phyloP scores from a whole-genome alignment of 2,888 invertebrate species.

The Leucania comma region DNA sequence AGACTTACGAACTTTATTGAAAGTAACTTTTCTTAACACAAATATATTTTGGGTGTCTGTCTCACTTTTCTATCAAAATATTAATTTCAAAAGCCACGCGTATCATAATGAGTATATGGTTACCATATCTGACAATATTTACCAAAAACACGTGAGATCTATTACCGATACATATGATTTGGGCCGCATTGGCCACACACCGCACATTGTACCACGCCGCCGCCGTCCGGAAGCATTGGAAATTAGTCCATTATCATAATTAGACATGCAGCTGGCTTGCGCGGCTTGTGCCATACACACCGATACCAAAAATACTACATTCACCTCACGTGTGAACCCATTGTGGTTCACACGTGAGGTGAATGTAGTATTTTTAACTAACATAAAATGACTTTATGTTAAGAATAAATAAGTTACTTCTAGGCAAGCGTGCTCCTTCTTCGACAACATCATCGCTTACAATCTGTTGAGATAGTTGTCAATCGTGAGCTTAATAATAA shows the following conservation, averaged over 20 bases:
- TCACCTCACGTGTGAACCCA: no score
- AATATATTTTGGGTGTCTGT: not conserved
- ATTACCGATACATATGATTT: slow-evolving; percentile 63
- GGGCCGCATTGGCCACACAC: slow-evolving; percentile 33
- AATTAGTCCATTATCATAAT: slow-evolving; percentile 81
- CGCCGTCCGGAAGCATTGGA: slow-evolving; percentile 71
- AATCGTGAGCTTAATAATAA: no score
- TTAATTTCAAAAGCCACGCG: slow-evolving; percentile 25
- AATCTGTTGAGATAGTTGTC: no score
- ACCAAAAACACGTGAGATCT: slow-evolving; percentile 50
- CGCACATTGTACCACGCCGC: slow-evolving; percentile 7
- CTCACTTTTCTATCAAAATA: not conserved
- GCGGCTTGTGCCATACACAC: slow-evolving; percentile 32
- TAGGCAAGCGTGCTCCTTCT: no score
- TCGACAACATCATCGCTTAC: no score
- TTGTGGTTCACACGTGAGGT: slow-evolving; percentile 17
- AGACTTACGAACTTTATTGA: no score
- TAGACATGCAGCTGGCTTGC: slow-evolving; percentile 74
- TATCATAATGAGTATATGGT: slow-evolving; percentile 16
- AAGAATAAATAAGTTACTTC: no score
- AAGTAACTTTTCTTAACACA: not conserved
- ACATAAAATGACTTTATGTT: not conserved
- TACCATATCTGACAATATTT: slow-evolving; percentile 38
- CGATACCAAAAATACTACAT: no score
- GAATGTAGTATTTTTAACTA: slow-evolving; percentile 1